Conservation (phyloP, 2,797 vertebrate species). For the Picus viridis region DNA sequence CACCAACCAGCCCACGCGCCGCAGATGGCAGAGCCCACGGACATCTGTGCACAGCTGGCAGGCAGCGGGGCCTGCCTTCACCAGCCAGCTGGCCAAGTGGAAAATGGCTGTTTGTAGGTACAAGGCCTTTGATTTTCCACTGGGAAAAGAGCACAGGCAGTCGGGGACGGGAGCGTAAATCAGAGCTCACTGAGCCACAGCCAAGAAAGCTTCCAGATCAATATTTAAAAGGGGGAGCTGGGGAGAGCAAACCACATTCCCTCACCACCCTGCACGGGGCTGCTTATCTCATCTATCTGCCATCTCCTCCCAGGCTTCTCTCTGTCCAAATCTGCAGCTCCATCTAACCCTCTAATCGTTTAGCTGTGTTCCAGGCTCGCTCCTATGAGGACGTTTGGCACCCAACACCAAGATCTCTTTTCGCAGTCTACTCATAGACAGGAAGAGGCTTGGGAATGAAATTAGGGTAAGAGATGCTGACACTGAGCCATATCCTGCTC, state of each 20-base stretch:
- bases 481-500: background rate
- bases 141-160: constrained; percentile 2
- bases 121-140: constrained; percentile 24
- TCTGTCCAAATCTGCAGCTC: constrained; percentile 10
- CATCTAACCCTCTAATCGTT: background rate
- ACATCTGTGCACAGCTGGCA: constrained; percentile 37
- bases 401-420: background rate
- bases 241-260: background rate
- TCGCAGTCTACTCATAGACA: background rate
- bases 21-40: background rate
- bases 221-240: constrained; percentile 17
- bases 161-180: background rate
- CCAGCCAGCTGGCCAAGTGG: background rate
- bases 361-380: background rate
- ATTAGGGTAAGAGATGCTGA: background rate
- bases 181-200: background rate
- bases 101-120: constrained; percentile 50
- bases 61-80: rapidly evolving
- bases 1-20: rapidly evolving
- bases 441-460: background rate
- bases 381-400: background rate
- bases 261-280: background rate
- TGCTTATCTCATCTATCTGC: constrained; percentile 18
- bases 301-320: constrained; percentile 4
- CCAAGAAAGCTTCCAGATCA: constrained; percentile 38